Base-by-base conservation (phyloP, 1,140 invertebrate species). In the Choristoneura fumiferana region DNA sequence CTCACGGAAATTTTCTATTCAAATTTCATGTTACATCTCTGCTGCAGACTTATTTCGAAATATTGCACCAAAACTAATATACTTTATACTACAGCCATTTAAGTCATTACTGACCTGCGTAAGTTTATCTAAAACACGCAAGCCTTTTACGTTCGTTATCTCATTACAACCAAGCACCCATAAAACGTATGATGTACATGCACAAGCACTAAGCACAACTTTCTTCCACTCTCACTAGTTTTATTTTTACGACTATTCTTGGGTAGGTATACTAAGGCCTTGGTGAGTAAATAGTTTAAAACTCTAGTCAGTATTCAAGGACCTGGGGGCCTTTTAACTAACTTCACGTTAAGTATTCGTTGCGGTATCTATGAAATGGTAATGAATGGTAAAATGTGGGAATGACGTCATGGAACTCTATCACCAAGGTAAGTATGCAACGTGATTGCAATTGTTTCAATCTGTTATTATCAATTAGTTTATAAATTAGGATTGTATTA, bases 141-240 rank as follows among this genome's bases (percentile, higher is more conserved):
- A n/a, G 6, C 22, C 22, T 4, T 49, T 15, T 22, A 18, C 18
- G 43, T 33, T n/a, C 17, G 8, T 49, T 6, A 8, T 49, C 43
- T 49, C 29, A 49, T 49, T 29, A 18, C 18, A 22, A 49, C 43
- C 17, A 49, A 49, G 12, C 22, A 18, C 10, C 18, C 18, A 49
- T 33, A 49, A 49, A 49, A 49, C n/a, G 40, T 17, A 17, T 13
- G 43, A 49, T 12, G 22, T 49, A 29, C 43, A 1, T 33, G 10
- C 6, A 2, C 6, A 29, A 29, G 22, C 6, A 29, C 22, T 29
- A 29, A 29, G 18, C 29, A 15, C 8, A 49, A 49, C 43, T 49
- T 49, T 49, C 43, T 49, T 49, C 43, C n/a, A 49, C 43, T 49
- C 43, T 49, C 43, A 22, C 43, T 10, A 45, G 22, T 5, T n/a